Evolutionary conservation across 2,888 invertebrate genomes (phyloP), one percentile per base, ranked within the genome.

Genomic region (Phengaris arion): DNA sequence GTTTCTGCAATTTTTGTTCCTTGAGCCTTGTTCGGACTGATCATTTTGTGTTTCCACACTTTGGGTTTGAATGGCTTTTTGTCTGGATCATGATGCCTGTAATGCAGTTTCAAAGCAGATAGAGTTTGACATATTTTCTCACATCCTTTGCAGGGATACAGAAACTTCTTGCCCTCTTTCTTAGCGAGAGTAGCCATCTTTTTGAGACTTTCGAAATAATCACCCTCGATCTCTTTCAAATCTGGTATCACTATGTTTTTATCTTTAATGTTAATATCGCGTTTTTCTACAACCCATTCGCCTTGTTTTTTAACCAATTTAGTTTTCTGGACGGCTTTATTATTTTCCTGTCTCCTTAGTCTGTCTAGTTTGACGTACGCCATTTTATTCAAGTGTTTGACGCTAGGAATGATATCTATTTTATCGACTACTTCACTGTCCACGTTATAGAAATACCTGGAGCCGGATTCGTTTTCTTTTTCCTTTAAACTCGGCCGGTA

Each of bases 331-430:
- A 91, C 75, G 0, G 81, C 79, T 55, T 81, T 81, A 2, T 85
- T 81, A 57, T 84, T 86, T 0, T 74, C 70, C 8, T 83, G 81
- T 2, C 87, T 80, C 5, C 85, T 86, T 12, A 78, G 82, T 52
- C 81, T 85, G 76, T 92, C 92, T 0, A 90, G 80, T 54, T 86
- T 82, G 15, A 85, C 80, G 1, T 81, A 82, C 0, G 88, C 91
- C 0, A 82, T 81, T 75, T 85, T 87, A 51, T 92, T 92, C 0
- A 92, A 75, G 15, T 86, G 85, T 22, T 85, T 88, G 0, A 91
- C 80, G 22, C 90, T 91, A 0, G 92, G 92, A 78, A 92, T 90
- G 0, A 92, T 83, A 79, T 92, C 89, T 2, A 91, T 74, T 59
- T 84, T 81, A 4, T 82, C 78, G 5, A 85, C 76, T 9, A 76